Evolutionary conservation across 2,888 invertebrate genomes (phyloP), one percentile per base, ranked within the genome.

Genomic region (Prosapia bicincta): DNA sequence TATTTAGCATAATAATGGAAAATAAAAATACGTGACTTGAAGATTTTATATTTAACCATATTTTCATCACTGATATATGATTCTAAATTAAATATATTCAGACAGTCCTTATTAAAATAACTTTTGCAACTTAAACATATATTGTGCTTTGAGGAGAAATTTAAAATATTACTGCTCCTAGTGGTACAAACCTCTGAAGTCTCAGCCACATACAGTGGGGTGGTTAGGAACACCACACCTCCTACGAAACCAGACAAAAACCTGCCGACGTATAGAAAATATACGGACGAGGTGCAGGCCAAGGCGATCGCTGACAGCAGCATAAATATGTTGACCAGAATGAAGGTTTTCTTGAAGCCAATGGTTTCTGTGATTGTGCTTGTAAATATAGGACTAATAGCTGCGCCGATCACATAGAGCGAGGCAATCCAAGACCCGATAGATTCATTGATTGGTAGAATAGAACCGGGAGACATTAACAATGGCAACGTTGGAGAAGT

Each of bases 401-500:
- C 38, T 3, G 10, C 38, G 3, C 38, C 38, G 15, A 38, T 13
- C 3, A 38, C 10, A 15, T 38, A 38, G 3, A 38, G 15, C 3
- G 38, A 38, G 7, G 38, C 38, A 38, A 38, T 38, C 38, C 38
- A 38, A 6, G 38, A 38, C 3, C 10, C 38, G 15, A 54, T n/a
- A 67, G 32, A 20, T 26, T 38, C 81, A 0, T 85, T 85, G 2
- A 86, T 79, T 26, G 82, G 81, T 10, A 80, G 30, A 13, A 78
- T 68, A 2, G 79, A 78, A 28, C 77, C 74, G 0, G 43, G 15
- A 1, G 77, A 75, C 30, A 66, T 67, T 67, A 93, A 84, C 82
- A 92, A 91, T 0, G 91, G 89, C 20, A 94, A 83, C 0, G 92
- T 93, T 0, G 95, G 93, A 0, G 95, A 92, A 0, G 94, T 92